A percentile compares a stretch with the other conserved stretches of the same genome.
Evolutionary conservation across 2,113 vertebrate genomes (phyloP).

Genomic region (Platysternon megacephalum): DNA sequence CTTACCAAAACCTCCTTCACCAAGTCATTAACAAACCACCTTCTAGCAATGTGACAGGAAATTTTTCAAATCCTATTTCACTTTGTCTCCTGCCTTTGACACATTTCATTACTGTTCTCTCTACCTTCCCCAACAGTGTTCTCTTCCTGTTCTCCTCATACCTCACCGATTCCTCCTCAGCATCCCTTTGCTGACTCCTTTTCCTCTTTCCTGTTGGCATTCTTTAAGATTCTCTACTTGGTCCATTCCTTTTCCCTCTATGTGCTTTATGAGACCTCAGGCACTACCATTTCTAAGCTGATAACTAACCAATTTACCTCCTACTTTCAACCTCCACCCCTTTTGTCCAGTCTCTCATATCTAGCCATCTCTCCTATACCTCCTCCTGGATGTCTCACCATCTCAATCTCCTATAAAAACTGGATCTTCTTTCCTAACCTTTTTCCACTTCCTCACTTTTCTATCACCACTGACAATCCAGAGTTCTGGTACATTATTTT

Average conservation of each 20-base stretch:
- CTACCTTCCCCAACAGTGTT: not conserved
- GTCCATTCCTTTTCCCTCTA: not conserved
- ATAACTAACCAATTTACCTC: not conserved
- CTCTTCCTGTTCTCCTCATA: constrained; percentile 3
- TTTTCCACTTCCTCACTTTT: not conserved
- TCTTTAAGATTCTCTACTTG: not conserved
- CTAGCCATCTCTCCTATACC: not conserved
- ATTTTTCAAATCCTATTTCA: not conserved
- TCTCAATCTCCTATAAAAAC: not conserved
- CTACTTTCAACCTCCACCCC: not conserved
- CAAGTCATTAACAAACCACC: not conserved
- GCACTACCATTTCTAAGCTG: not conserved
- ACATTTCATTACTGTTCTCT: not conserved
- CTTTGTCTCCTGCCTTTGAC: not conserved
- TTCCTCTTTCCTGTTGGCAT: not conserved
- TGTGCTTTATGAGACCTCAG: not conserved
- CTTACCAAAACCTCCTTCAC: not conserved
- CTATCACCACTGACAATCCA: not conserved
- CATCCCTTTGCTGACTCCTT: not conserved
- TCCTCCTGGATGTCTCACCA: not conserved
- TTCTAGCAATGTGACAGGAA: not conserved
- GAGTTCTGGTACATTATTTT: not conserved
- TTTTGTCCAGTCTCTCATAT: not conserved
- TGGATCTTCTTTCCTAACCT: not conserved
- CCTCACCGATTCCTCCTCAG: not conserved